Base-by-base conservation (phyloP, 2,797 vertebrate genomes). In the Pyrocephalus nanus region DNA sequence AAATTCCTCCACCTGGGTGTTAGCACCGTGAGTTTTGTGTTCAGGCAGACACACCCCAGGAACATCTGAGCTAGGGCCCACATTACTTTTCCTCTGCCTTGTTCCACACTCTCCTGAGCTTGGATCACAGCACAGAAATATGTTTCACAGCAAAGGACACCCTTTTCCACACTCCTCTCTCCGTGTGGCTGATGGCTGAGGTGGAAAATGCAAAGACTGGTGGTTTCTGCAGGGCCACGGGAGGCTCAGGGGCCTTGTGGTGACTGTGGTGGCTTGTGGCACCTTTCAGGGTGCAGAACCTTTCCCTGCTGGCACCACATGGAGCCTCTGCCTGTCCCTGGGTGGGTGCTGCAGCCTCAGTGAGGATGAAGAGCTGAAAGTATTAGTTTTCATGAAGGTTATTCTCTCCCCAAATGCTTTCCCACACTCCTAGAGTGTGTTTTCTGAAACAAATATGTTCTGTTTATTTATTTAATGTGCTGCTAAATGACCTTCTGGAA, bases 401-500 rank as follows among this genome's bases (percentile, higher is more conserved):
- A 7, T 85, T 80, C 72, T 74, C 77, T 86, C 88, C 90, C 92
- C 71, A 88, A 95, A 82, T 27, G 51, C 25, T 82, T 85, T 89
- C 80, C 77, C 38, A 51, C 69, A 64, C 48, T 34, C 25, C 27
- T 22, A 19, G 38, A 65, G 62, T 8, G 42, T 87, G 50, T 86
- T 93, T 95, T 51, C 74, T 85, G 90, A 77, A 95, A 93, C 64
- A 80, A 96, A 87, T 93, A 77, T 15, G 53, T 77, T 90, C 80
- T 96, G 57, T 95, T 96, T 93, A 83, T 96, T 97, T 96, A 94
- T 94, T 92, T 96, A 95, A 94, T 95, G 86, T 93, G 93, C 95
- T 96, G 88, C 92, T 95, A 95, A 97, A 97, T 95, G 94, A 96
- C 93, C 96, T 96, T 90, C 92, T 92, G 91, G 90, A 82, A 94